Percentiles rank a stretch among this genome's conserved stretches.
These are phyloP conservation scores for Hypena proboscidalis DNA, from an alignment of 2,888 invertebrate species.

Conservation along the genomic window DNA sequence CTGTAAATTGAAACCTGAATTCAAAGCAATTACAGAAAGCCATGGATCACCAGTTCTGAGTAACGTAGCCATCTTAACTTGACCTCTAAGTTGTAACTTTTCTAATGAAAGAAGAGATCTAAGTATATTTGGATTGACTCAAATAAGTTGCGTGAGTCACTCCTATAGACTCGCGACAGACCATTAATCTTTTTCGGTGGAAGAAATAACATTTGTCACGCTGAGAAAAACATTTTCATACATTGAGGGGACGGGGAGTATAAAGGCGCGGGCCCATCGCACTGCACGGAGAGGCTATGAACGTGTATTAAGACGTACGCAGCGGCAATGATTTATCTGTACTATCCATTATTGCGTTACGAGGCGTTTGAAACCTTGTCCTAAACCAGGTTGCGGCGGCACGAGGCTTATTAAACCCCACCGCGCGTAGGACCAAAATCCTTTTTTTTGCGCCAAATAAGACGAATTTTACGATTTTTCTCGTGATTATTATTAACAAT, in stretches of 20 bases:
- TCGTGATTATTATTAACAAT: too few relatives aligned
- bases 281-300: too few relatives aligned
- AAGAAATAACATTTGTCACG: constrained; percentile 17
- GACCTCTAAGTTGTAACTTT: neutral
- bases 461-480: too few relatives aligned
- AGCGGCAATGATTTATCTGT: too few relatives aligned
- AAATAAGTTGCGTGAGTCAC: constrained; percentile 19
- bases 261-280: too few relatives aligned
- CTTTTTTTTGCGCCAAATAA: too few relatives aligned
- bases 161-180: constrained; percentile 23
- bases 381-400: too few relatives aligned
- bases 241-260: neutral
- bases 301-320: too few relatives aligned
- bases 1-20: constrained; percentile 4
- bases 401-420: too few relatives aligned
- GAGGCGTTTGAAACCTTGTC: too few relatives aligned
- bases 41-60: constrained; percentile 1
- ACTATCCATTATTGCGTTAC: too few relatives aligned
- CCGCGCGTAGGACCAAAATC: too few relatives aligned
- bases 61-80: neutral
- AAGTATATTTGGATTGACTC: neutral
- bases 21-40: neutral
- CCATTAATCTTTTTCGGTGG: constrained; percentile 28
- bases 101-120: neutral
- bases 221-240: constrained; percentile 1